Evolutionary conservation across 1,140 invertebrate genomes (phyloP).

Genomic region (Drosophila parvula): DNA sequence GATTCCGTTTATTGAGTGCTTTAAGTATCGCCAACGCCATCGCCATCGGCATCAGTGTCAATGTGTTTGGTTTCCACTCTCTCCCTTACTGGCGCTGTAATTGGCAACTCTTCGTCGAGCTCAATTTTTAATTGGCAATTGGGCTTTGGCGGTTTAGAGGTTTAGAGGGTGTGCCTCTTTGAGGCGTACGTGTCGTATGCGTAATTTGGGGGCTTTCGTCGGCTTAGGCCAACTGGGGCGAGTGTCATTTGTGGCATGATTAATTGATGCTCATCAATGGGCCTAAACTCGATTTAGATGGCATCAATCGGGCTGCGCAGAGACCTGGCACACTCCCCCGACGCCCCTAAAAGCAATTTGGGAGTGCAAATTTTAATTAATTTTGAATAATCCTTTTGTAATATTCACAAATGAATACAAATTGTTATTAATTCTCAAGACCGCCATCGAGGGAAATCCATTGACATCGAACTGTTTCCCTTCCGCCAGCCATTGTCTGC

Average conservation of each 20-base stretch:
- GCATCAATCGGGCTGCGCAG: conserved; percentile 60
- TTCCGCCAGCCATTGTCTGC: conserved; percentile 19
- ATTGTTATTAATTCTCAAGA: conserved; percentile 81
- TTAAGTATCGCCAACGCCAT: conserved; percentile 45
- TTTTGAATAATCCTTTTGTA: conserved; percentile 80
- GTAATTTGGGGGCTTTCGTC: conserved; percentile 71
- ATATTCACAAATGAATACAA: conserved; percentile 82
- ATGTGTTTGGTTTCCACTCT: conserved; percentile 57
- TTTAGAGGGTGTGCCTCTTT: conserved; percentile 5
- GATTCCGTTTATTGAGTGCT: conserved; percentile 75
- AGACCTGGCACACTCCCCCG: background rate
- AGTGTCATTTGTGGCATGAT: conserved; percentile 72
- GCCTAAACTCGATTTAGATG: conserved; percentile 75
- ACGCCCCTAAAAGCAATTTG: conserved; percentile 32
- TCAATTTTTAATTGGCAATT: conserved; percentile 77
- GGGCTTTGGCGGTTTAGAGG: conserved; percentile 43
- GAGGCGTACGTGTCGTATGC: conserved; percentile 74
- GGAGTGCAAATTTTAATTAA: conserved; percentile 78
- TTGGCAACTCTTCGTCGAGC: conserved; percentile 47
- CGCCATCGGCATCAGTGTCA: conserved; percentile 20
- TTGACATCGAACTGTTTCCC: background rate
- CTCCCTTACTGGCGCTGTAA: conserved; percentile 31
- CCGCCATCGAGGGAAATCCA: conserved; percentile 63
- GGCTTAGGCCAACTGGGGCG: conserved; percentile 61
- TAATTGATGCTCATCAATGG: conserved; percentile 80